Conservation (phyloP, 2,113 vertebrate species). For the Gymnogyps californianus region DNA sequence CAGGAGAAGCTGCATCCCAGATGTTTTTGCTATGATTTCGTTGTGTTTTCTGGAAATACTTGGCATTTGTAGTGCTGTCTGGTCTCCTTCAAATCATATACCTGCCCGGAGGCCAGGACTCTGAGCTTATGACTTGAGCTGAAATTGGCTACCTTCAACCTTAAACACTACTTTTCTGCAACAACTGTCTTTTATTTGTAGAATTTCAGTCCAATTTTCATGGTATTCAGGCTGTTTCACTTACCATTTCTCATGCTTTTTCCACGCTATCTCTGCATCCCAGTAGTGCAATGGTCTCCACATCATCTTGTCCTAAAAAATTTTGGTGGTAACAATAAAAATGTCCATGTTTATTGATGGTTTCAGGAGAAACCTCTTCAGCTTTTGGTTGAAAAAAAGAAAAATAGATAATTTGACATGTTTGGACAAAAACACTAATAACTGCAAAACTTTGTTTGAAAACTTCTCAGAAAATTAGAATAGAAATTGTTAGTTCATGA, state of each 20-base stretch:
- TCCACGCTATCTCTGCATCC: not conserved
- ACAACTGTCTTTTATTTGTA: constrained; percentile 27
- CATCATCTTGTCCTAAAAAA: not conserved
- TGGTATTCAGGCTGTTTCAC: not conserved
- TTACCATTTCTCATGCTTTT: not conserved
- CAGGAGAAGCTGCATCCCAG: constrained; percentile 21
- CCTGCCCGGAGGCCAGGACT: not conserved
- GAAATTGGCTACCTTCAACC: not conserved
- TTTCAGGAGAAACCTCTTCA: not conserved
- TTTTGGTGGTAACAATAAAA: not conserved
- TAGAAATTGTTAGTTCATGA: not conserved
- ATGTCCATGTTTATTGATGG: not conserved
- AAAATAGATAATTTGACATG: not conserved
- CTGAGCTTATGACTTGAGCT: not conserved
- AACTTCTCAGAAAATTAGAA: not conserved
- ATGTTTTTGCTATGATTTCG: not conserved
- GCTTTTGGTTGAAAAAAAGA: not conserved
- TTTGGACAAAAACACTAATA: not conserved
- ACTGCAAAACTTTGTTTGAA: not conserved
- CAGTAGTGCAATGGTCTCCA: not conserved
- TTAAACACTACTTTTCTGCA: not conserved
- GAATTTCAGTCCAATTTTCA: constrained; percentile 15
- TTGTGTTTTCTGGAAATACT: constrained; percentile 1
- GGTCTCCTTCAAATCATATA: constrained; percentile 1
- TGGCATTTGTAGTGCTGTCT: not conserved